These are phyloP conservation scores for Drosophila biarmipes DNA, from an alignment of 1,140 invertebrate genomes.

Conservation along the genomic window DNA sequence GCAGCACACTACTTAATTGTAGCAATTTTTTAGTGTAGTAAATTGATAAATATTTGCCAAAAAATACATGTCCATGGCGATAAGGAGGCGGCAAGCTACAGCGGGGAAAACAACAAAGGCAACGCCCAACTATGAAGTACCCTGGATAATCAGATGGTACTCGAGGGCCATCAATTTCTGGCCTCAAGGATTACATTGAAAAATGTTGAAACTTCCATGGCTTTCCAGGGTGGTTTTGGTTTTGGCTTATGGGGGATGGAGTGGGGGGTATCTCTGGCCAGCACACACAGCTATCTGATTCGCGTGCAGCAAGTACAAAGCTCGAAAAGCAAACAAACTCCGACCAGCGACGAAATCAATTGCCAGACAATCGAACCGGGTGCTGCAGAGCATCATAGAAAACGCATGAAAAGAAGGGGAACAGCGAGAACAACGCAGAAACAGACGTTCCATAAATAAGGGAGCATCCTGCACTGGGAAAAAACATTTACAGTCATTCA, in stretches of 20 bases:
- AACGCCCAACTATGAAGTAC: neutral
- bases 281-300: slow-evolving; percentile 34
- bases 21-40: slow-evolving; percentile 77
- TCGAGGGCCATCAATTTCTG: slow-evolving; percentile 18
- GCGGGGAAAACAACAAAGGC: slow-evolving; percentile 1
- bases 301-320: slow-evolving; percentile 43
- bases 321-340: slow-evolving; percentile 51
- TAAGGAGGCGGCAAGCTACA: slow-evolving; percentile 25
- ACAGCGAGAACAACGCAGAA: slow-evolving; percentile 16
- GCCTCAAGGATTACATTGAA: slow-evolving; percentile 35
- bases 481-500: neutral
- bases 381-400: slow-evolving; percentile 21
- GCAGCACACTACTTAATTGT: slow-evolving; percentile 56
- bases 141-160: slow-evolving; percentile 11
- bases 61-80: slow-evolving; percentile 45
- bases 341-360: slow-evolving; percentile 49
- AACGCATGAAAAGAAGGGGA: slow-evolving; percentile 6
- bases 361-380: slow-evolving; percentile 58
- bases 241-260: neutral
- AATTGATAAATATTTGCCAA: slow-evolving; percentile 81
- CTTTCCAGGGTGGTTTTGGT: slow-evolving; percentile 1
- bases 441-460: slow-evolving; percentile 50
- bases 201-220: slow-evolving; percentile 16
- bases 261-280: neutral
- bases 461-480: slow-evolving; percentile 18